Evolutionary conservation across 1,140 invertebrate genomes (phyloP), one percentile per base, ranked within the genome.

Genomic region (Hirudo medicinalis): DNA sequence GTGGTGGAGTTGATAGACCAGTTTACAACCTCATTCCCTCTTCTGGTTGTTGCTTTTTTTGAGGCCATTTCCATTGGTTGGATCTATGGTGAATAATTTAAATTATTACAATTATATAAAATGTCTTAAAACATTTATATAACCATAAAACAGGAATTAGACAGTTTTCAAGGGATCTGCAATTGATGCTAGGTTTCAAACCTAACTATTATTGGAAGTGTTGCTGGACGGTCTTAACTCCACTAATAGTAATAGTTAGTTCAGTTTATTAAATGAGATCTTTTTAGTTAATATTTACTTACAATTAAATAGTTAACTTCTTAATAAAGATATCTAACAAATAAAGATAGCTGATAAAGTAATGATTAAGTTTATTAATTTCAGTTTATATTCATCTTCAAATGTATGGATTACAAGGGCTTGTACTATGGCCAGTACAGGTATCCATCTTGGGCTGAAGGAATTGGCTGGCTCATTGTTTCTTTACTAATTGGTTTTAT

Each of bases 1-100:
- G 74, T 83, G 9, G 78, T 84, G 67, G 77, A 81, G 68, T 72
- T 83, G 36, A 80, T 83, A 75, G 83, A 84, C 73, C 80, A 79
- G 72, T 84, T 80, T 69, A 74, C 77, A 32, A 79, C 79, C 2
- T 73, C 73, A 70, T 66, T 78, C 27, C 73, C 76, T 3, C 57
- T 78, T 6, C 75, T 78, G 72, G 25, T 78, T 27, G 54, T 76
- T 17, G 72, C 75, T 0, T 55, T 75, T 13, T 53, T 73, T 17
- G 77, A 78, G 75, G 32, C 71, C 11, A 32, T 75, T 5, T 74
- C 76, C 36, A 60, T 78, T 17, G 72, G 71, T 20, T 78, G 77
- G 77, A 54, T 77, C 0, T 78, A 78, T 68, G 77, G 77, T 77
- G 22, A 49, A 57, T 66, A 43, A 17, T 25, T 71, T 40, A 11